These are phyloP conservation scores for Dinoponera quadriceps DNA, from an alignment of 1,140 invertebrate species.

Conservation along the genomic window DNA sequence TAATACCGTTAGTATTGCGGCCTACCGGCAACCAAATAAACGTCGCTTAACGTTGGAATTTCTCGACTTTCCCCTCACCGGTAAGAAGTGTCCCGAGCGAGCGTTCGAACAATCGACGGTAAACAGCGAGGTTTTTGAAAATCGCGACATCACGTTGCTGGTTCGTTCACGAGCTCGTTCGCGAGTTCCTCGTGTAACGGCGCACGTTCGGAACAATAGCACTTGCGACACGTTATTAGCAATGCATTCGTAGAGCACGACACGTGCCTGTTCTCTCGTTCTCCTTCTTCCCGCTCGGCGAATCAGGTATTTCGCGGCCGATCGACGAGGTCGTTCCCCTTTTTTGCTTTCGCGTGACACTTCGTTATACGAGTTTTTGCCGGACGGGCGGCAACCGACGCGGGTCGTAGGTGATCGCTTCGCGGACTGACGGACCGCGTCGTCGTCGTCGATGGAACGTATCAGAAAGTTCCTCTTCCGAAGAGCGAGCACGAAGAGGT, in stretches of 20 bases:
- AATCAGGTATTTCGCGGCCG: constrained; percentile 56
- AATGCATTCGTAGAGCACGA: constrained; percentile 41
- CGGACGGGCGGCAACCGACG: background rate
- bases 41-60: constrained; percentile 13
- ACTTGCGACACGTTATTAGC: constrained; percentile 68
- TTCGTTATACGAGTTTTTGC: background rate
- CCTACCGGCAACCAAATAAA: constrained; percentile 29
- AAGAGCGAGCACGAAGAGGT: constrained; percentile 42
- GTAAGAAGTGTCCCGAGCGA: background rate
- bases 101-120: background rate
- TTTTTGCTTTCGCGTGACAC: constrained; percentile 28
- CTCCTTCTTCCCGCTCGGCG: constrained; percentile 54
- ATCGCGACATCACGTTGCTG: no score
- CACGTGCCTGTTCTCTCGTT: constrained; percentile 24
- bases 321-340: constrained; percentile 32
- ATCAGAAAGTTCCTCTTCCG: constrained; percentile 53
- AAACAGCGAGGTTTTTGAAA: background rate
- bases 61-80: constrained; percentile 23
- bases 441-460: constrained; percentile 40
- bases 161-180: background rate
- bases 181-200: background rate
- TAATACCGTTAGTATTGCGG: constrained; percentile 4
- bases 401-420: background rate
- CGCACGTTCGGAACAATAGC: constrained; percentile 42
- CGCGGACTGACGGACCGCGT: background rate